Conservation (phyloP, 2,888 invertebrate species). For the Philereme vetulata region DNA sequence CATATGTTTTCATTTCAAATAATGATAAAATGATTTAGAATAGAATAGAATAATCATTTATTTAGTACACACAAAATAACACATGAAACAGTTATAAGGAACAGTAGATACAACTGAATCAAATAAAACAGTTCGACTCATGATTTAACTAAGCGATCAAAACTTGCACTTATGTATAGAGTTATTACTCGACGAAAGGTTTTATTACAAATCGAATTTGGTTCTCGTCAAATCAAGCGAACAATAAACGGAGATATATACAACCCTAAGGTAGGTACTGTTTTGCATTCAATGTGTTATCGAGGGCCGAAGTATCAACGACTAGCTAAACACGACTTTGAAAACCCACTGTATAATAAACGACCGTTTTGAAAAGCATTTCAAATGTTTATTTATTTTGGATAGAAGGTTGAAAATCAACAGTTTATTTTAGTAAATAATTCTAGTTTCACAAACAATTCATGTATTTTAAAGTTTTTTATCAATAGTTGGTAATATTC, state of each 20-base stretch:
- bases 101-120: too few relatives aligned
- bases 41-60: too few relatives aligned
- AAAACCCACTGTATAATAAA: conserved; percentile 12
- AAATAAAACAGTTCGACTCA: too few relatives aligned
- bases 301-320: conserved; percentile 19
- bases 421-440: too few relatives aligned
- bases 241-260: conserved; percentile 18
- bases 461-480: too few relatives aligned
- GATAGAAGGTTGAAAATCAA: neutral
- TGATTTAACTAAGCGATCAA: too few relatives aligned
- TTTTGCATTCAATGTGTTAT: conserved; percentile 42
- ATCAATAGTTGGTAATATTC: too few relatives aligned
- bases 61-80: too few relatives aligned
- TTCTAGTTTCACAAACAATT: too few relatives aligned
- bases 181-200: conserved; percentile 18
- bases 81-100: too few relatives aligned
- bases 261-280: conserved; percentile 9
- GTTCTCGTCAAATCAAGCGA: conserved; percentile 31
- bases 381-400: neutral
- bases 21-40: too few relatives aligned
- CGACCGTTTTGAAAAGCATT: conserved; percentile 9
- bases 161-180: neutral
- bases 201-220: conserved; percentile 31
- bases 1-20: too few relatives aligned
- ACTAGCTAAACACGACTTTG: conserved; percentile 10